These are phyloP conservation scores for Ctena decussata DNA, from an alignment of 2,888 invertebrate genomes.

Conservation along the genomic window DNA sequence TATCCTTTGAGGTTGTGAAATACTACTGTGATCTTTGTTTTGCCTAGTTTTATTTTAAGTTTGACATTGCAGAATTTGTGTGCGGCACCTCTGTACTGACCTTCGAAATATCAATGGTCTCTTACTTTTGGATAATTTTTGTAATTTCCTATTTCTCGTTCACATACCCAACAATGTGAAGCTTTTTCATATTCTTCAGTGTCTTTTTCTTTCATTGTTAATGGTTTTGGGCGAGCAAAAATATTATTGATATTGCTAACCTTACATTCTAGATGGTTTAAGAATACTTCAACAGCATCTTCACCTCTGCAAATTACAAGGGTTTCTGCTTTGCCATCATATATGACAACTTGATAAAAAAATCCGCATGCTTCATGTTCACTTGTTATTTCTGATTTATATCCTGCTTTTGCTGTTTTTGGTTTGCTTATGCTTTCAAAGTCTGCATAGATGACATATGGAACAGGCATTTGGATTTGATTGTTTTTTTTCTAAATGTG, in stretches of 20 bases:
- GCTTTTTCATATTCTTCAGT: slow-evolving; percentile 16
- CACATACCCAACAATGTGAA: slow-evolving; percentile 33
- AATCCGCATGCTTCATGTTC: slow-evolving; percentile 43
- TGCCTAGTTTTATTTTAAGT: no score
- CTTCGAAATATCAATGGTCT: slow-evolving; percentile 39
- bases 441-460: no score
- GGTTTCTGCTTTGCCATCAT: slow-evolving; percentile 2
- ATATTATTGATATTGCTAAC: slow-evolving; percentile 23
- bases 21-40: no score
- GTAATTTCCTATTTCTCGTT: slow-evolving; percentile 9
- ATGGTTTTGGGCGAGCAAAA: slow-evolving; percentile 21
- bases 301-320: slow-evolving; percentile 21
- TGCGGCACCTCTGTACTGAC: slow-evolving; percentile 33
- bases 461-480: slow-evolving; percentile 37
- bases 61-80: slow-evolving; percentile 21
- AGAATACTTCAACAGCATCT: slow-evolving; percentile 23
- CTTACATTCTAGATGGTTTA: slow-evolving; percentile 30
- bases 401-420: not conserved
- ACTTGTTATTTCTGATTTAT: slow-evolving; percentile 31
- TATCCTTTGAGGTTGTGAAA: no score
- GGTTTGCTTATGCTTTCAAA: slow-evolving; percentile 21
- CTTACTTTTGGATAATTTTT: slow-evolving; percentile 23
- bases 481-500: slow-evolving; percentile 31
- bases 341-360: slow-evolving; percentile 20
- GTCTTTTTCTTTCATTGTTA: slow-evolving; percentile 31